These are phyloP conservation scores for Psittacula echo DNA, from an alignment of 2,797 vertebrate species.

Conservation along the genomic window DNA sequence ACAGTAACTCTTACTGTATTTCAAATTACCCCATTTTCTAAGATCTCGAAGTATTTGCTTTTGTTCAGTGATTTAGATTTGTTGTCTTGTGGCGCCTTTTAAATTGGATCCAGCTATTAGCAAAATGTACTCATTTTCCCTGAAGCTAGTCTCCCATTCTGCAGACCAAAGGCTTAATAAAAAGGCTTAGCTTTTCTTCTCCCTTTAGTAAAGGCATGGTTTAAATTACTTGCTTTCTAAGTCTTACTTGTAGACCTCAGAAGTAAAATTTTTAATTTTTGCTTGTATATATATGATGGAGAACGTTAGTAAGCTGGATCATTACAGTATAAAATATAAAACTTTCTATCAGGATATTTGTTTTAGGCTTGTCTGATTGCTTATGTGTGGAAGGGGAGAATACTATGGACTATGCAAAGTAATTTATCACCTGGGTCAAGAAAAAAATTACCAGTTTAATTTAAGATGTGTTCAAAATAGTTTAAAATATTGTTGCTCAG, in stretches of 20 bases:
- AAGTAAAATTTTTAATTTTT: constrained; percentile 7
- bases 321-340: not conserved
- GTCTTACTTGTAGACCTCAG: constrained; percentile 3
- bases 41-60: not conserved
- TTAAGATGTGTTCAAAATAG: not conserved
- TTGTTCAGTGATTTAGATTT: constrained; percentile 44
- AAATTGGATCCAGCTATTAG: constrained; percentile 67
- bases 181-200: not conserved
- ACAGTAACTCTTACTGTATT: not conserved
- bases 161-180: constrained; percentile 13
- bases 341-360: not conserved
- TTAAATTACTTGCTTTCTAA: constrained; percentile 41
- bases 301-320: not conserved
- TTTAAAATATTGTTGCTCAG: not conserved
- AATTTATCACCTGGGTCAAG: not conserved
- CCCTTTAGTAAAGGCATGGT: constrained; percentile 6
- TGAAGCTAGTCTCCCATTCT: constrained; percentile 31
- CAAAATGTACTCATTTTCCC: constrained; percentile 37
- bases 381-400: not conserved
- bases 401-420: not conserved
- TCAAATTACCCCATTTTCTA: not conserved
- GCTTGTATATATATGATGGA: not conserved
- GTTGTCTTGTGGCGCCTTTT: constrained; percentile 22
- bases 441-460: not conserved
- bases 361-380: not conserved